Evolutionary conservation across 2,797 vertebrate species (phyloP), one percentile per base, ranked within the genome.

Genomic region (Urophycis tenuis): DNA sequence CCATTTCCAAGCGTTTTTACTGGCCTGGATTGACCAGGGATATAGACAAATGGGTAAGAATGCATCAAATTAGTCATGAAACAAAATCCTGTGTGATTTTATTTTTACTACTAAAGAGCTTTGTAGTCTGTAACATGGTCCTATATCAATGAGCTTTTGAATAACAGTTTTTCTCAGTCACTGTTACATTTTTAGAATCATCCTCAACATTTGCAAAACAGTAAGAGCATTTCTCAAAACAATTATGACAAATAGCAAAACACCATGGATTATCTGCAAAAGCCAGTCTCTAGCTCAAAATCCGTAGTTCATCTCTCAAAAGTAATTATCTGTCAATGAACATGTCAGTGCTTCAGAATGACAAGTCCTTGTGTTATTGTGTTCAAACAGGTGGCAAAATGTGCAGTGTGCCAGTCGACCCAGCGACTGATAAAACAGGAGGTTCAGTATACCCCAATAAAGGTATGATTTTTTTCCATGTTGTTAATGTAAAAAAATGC

Each of bases 81-180:
- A 67, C 60, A 67, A 67, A 67, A 4, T 67, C 60, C 60, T 67
- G 19, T 67, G 60, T 67, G 60, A 67, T 67, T 67, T 67, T 67
- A 67, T 67, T 67, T 67, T 67, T 67, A 67, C 60, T 67, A 67
- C 60, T 67, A 67, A 67, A 67, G 60, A 67, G 60, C 60, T 25
- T 67, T n/a, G n/a, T n/a, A n/a, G n/a, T n/a, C n/a, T n/a, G n/a
- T n/a, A n/a, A 67, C 60, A 22, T 67, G 60, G 60, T 67, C 60
- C 60, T 67, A 67, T 67, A 67, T 67, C 60, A 67, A 29, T 67
- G 60, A 67, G 15, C 25, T 67, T 67, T 67, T 67, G 60, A 29
- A 67, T 67, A 5, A 41, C n/a, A n/a, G n/a, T n/a, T n/a, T n/a
- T n/a, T n/a, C n/a, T n/a, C n/a, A n/a, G n/a, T n/a, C n/a, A n/a